phyloP scores from a whole-genome alignment of 2,888 invertebrate genomes.

The Choristoneura rosaceana region DNA sequence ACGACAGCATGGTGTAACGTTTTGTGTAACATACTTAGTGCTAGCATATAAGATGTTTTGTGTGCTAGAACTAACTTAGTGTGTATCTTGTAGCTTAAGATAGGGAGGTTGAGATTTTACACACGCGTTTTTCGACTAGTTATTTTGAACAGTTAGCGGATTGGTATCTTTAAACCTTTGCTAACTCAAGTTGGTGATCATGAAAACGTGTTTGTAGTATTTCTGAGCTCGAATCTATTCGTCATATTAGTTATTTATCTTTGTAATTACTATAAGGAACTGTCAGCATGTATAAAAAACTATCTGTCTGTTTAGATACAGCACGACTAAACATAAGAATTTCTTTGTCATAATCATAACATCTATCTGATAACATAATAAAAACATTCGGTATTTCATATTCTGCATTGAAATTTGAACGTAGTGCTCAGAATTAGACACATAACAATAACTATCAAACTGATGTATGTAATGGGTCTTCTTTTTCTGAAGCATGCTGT shows the following conservation, averaged over 20 bases:
- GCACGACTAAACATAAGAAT: not conserved
- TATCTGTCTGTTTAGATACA: not conserved
- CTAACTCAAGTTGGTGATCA: no score
- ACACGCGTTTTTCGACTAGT: not conserved
- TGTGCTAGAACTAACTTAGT: conserved; percentile 37
- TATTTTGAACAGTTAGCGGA: no score
- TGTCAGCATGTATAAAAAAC: not conserved
- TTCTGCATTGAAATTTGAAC: not conserved
- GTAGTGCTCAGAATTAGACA: not conserved
- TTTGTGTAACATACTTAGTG: conserved; percentile 21
- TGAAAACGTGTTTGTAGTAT: not conserved
- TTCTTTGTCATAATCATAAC: not conserved
- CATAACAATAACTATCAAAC: not conserved
- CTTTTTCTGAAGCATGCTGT: conserved; percentile 17
- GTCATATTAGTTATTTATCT: not conserved
- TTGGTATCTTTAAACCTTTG: no score
- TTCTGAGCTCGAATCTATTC: not conserved
- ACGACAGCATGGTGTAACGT: conserved; percentile 32
- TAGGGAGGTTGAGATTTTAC: not conserved
- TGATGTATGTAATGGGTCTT: not conserved
- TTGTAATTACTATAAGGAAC: not conserved
- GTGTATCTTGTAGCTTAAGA: conserved; percentile 16
- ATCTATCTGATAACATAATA: not conserved
- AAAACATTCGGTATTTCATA: not conserved
- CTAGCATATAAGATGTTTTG: conserved; percentile 32